Conservation (phyloP, 1,140 invertebrate genomes). For the Asbolus verrucosus region DNA sequence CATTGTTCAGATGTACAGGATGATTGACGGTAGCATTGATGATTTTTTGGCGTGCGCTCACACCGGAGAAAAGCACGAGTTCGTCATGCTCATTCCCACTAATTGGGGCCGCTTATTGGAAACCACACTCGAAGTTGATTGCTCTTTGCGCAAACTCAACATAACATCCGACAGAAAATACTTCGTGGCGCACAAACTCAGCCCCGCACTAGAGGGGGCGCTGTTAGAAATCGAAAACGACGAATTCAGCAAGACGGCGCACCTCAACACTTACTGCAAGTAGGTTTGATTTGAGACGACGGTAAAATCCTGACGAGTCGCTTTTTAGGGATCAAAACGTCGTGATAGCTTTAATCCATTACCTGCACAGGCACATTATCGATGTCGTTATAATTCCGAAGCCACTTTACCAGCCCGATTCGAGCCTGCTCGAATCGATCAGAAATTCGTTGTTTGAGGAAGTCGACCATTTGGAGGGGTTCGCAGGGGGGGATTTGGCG, state of each 20-base stretch:
- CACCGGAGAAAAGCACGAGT: not conserved
- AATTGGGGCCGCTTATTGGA: not conserved
- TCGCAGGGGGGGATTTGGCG: not conserved
- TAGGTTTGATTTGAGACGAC: too few species aligned
- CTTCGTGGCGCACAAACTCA: conserved; percentile 15
- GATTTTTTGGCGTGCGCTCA: not conserved
- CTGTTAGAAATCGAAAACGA: conserved; percentile 22
- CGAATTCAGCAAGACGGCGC: not conserved
- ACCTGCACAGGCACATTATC: conserved; percentile 2
- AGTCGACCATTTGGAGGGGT: not conserved
- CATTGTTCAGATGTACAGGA: conserved; percentile 4
- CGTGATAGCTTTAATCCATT: conserved; percentile 1
- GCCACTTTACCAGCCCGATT: conserved; percentile 1
- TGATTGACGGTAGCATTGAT: conserved; percentile 24
- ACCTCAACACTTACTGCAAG: conserved; percentile 3
- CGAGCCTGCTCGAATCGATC: not conserved
- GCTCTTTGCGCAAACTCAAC: conserved; percentile 1
- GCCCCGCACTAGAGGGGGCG: conserved; percentile 29
- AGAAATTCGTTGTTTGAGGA: not conserved
- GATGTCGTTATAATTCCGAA: conserved; percentile 2
- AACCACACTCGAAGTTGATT: conserved; percentile 25
- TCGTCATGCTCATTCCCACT: conserved; percentile 1
- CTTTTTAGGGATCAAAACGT: not conserved
- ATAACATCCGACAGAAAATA: not conserved
- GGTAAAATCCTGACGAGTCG: too few species aligned